phyloP scores from a whole-genome alignment of 2,113 vertebrate species.

The Sinocyclocheilus rhinocerous region DNA sequence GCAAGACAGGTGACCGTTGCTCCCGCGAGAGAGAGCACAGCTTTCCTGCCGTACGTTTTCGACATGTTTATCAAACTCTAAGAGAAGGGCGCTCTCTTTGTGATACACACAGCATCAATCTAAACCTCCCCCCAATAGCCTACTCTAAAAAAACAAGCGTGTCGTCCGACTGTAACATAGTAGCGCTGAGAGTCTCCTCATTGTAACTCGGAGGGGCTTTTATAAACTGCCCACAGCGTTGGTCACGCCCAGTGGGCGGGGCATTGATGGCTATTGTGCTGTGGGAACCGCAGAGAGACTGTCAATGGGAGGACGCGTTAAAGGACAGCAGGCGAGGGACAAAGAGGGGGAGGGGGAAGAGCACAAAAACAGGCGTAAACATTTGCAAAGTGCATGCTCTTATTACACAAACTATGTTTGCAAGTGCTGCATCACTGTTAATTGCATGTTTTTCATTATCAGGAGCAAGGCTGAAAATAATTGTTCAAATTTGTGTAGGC shows the following conservation, averaged over 20 bases:
- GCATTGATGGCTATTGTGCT: conserved; percentile 5
- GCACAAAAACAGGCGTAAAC: background rate
- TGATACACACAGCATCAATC: conserved; percentile 28
- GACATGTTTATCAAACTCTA: conserved; percentile 74
- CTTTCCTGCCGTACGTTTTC: conserved; percentile 83
- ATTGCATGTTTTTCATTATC: background rate
- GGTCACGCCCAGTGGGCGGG: conserved; percentile 71
- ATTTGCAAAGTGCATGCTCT: background rate
- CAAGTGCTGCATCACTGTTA: background rate
- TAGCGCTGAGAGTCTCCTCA: background rate
- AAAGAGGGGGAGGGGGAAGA: background rate
- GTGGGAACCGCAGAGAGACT: conserved; percentile 40
- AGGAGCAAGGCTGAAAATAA: background rate
- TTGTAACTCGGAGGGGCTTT: background rate
- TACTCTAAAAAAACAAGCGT: background rate
- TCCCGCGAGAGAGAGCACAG: conserved; percentile 76
- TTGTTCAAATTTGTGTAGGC: background rate
- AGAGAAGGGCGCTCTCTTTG: background rate
- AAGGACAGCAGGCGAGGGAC: conserved; percentile 12
- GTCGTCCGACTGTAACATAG: accelerated
- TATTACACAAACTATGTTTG: background rate
- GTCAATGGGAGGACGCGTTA: conserved; percentile 47
- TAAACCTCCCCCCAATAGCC: conserved; percentile 63
- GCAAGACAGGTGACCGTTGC: conserved; percentile 81
- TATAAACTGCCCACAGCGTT: conserved; percentile 64